These are phyloP conservation scores for Augochlora pura DNA, from an alignment of 1,140 invertebrate genomes.

Conservation along the genomic window DNA sequence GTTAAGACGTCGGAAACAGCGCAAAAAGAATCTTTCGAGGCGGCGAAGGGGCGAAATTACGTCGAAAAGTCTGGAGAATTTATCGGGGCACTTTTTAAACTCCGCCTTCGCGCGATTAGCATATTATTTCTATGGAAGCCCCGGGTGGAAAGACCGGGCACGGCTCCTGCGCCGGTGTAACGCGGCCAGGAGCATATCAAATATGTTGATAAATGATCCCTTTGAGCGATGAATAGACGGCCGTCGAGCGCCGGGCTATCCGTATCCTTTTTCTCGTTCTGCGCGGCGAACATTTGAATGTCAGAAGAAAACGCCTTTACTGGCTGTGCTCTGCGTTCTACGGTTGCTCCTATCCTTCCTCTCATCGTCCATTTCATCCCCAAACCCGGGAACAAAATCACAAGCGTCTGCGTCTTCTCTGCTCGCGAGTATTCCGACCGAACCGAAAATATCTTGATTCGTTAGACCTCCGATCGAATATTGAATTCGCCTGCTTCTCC, in stretches of 20 bases:
- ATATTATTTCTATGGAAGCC: slow-evolving; percentile 79
- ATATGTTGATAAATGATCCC: slow-evolving; percentile 81
- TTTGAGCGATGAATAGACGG: slow-evolving; percentile 76
- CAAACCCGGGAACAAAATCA: slow-evolving; percentile 45
- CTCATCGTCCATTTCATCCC: too few species aligned
- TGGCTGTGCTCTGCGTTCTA: slow-evolving; percentile 18
- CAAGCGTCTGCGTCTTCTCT: slow-evolving; percentile 38
- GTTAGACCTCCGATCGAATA: too few species aligned
- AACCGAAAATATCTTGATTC: slow-evolving; percentile 49
- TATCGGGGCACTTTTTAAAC: slow-evolving; percentile 80
- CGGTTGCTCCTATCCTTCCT: too few species aligned
- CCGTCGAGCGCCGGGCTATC: slow-evolving; percentile 55
- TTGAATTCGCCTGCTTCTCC: too few species aligned
- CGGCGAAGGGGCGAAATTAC: slow-evolving; percentile 74
- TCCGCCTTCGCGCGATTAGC: slow-evolving; percentile 79
- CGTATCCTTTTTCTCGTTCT: slow-evolving; percentile 65
- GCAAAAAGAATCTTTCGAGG: slow-evolving; percentile 77
- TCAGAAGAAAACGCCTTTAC: slow-evolving; percentile 68
- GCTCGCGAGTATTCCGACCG: slow-evolving; percentile 41
- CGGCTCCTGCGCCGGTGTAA: slow-evolving; percentile 50
- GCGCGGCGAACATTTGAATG: slow-evolving; percentile 73
- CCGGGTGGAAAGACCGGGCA: slow-evolving; percentile 57
- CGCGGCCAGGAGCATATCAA: slow-evolving; percentile 76
- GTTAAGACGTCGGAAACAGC: slow-evolving; percentile 68
- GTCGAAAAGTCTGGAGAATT: slow-evolving; percentile 79